Conservation (phyloP, 2,888 invertebrate genomes). For the Boloria euphrosyne region DNA sequence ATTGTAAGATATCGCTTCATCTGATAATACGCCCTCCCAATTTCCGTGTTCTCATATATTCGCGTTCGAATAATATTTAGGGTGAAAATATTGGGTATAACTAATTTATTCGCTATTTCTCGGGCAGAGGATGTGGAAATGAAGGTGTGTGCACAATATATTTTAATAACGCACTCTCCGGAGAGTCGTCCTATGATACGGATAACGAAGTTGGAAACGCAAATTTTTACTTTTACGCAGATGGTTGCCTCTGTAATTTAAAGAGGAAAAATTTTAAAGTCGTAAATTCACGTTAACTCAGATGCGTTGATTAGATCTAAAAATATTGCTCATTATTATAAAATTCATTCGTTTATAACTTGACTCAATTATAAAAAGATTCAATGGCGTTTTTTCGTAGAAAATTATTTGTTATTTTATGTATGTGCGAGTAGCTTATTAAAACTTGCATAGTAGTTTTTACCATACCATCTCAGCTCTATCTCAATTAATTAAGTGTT, state of each 20-base stretch:
- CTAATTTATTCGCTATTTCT: conserved; percentile 73
- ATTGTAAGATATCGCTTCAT: conserved; percentile 65
- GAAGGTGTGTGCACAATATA: conserved; percentile 74
- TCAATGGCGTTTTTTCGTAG: background rate
- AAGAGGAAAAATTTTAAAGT: conserved; percentile 50
- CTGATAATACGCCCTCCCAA: conserved; percentile 76
- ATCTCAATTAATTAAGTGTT: too few relatives aligned
- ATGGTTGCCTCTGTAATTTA: conserved; percentile 60
- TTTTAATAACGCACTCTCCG: conserved; percentile 77
- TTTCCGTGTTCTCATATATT: conserved; percentile 71
- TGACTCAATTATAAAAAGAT: background rate
- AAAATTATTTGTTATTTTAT: background rate
- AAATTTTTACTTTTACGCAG: conserved; percentile 70
- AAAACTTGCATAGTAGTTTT: too few relatives aligned
- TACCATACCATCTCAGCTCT: too few relatives aligned
- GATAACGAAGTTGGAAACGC: conserved; percentile 71
- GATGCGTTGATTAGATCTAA: conserved; percentile 44
- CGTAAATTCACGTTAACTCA: conserved; percentile 53
- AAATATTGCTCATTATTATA: conserved; percentile 43
- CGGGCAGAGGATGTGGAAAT: conserved; percentile 58
- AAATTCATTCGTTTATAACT: conserved; percentile 26
- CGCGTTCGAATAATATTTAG: conserved; percentile 71
- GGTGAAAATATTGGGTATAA: conserved; percentile 77
- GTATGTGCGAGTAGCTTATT: background rate
- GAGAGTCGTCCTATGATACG: conserved; percentile 69